phyloP scores from a whole-genome alignment of 2,888 invertebrate genomes.

The Cheilosia vernalis region DNA sequence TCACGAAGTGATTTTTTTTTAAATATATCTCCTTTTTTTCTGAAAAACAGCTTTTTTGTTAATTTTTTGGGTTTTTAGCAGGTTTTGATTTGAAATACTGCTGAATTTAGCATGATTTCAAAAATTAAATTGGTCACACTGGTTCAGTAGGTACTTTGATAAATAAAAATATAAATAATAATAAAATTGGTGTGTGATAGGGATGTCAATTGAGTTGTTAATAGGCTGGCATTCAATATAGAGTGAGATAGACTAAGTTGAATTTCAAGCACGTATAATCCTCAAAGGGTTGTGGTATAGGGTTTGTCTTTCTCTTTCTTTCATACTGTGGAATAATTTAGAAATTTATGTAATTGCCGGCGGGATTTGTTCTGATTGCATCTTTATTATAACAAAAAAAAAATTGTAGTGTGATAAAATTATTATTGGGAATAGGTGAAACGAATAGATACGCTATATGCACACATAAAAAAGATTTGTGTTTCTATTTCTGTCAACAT shows the following conservation, averaged over 20 bases:
- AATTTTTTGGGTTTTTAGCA: too few species aligned
- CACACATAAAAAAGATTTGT: not conserved
- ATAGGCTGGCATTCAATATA: not conserved
- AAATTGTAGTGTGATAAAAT: conserved; percentile 33
- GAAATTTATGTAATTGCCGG: conserved; percentile 73
- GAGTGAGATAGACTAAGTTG: conserved; percentile 10
- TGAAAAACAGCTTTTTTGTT: too few species aligned
- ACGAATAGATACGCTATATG: conserved; percentile 33
- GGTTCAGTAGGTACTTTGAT: too few species aligned
- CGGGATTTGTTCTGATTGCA: conserved; percentile 66
- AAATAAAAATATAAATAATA: conserved; percentile 73
- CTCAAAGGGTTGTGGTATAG: conserved; percentile 28
- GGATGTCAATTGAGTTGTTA: conserved; percentile 11
- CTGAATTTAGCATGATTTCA: too few species aligned
- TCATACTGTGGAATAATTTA: conserved; percentile 32
- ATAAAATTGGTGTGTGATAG: conserved; percentile 59
- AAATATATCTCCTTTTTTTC: too few species aligned
- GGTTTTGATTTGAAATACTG: too few species aligned
- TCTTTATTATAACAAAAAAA: conserved; percentile 9
- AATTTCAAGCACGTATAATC: not conserved
- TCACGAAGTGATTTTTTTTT: too few species aligned
- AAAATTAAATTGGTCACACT: too few species aligned
- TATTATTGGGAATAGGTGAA: conserved; percentile 27
- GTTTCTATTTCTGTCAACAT: conserved; percentile 30
- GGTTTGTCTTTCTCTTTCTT: conserved; percentile 15